Percentiles rank a stretch among this genome's conserved stretches.
Evolutionary conservation across 2,113 vertebrate species (phyloP).

Genomic region (Ivindomyrus marchei): DNA sequence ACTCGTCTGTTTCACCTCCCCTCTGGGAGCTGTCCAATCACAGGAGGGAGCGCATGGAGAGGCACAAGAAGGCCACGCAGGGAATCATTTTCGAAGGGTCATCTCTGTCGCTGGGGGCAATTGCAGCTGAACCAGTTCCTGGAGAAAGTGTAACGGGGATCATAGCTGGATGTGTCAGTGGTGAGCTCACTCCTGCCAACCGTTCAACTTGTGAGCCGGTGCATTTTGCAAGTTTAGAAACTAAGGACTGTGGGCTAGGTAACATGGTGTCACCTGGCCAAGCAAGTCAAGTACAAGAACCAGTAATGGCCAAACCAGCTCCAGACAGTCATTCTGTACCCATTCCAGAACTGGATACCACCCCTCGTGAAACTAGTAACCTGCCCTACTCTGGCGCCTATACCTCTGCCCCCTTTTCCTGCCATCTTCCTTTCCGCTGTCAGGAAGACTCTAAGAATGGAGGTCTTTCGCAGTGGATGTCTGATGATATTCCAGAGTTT

Average conservation of each 20-base stretch:
- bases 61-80: slow-evolving; percentile 57
- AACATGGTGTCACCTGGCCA: slow-evolving; percentile 10
- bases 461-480: slow-evolving; percentile 69
- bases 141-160: neutral
- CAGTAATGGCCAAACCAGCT: neutral
- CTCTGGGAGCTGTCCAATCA: slow-evolving; percentile 72
- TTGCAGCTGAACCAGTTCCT: neutral
- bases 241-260: neutral
- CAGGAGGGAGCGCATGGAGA: slow-evolving; percentile 73
- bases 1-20: slow-evolving; percentile 42
- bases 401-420: neutral
- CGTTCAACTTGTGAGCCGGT: neutral
- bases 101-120: neutral
- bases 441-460: slow-evolving; percentile 46
- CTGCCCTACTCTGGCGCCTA: neutral
- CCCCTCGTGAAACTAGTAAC: slow-evolving; percentile 12
- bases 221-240: neutral
- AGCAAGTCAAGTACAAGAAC: slow-evolving; percentile 1
- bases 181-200: neutral
- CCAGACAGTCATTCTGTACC: neutral
- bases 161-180: neutral
- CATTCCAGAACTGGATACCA: neutral
- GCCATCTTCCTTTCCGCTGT: neutral
- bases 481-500: slow-evolving; percentile 81
- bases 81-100: neutral